phyloP scores from a whole-genome alignment of 1,140 invertebrate genomes.

The Bombus affinis region DNA sequence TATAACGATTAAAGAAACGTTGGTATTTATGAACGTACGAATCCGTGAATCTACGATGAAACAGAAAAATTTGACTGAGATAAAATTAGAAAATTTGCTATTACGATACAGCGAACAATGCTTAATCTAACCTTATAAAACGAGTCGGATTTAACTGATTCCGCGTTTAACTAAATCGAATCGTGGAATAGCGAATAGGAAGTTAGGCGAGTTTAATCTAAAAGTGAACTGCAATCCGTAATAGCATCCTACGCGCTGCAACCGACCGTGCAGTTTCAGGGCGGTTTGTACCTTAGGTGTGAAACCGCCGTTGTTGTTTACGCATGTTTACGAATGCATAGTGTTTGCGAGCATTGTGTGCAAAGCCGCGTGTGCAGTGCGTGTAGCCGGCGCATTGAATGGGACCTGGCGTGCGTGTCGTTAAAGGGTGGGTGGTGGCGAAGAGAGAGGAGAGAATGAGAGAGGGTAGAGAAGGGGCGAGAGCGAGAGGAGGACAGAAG shows the following conservation, averaged over 20 bases:
- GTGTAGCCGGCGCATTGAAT: slow-evolving; percentile 76
- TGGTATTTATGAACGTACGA: too few relatives aligned
- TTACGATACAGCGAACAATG: neutral
- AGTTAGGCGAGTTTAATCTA: neutral
- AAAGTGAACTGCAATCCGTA: slow-evolving; percentile 8
- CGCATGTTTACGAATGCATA: slow-evolving; percentile 82
- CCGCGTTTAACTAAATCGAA: neutral
- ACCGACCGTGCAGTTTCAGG: slow-evolving; percentile 29
- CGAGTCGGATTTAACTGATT: neutral
- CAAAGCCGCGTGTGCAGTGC: slow-evolving; percentile 72
- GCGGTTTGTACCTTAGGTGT: slow-evolving; percentile 73
- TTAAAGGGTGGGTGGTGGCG: slow-evolving; percentile 43
- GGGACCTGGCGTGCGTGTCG: slow-evolving; percentile 75
- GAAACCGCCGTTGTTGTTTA: slow-evolving; percentile 80
- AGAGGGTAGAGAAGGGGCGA: neutral
- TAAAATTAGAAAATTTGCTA: neutral
- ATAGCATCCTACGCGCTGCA: neutral
- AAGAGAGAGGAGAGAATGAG: slow-evolving; percentile 29
- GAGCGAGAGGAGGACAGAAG: slow-evolving; percentile 34
- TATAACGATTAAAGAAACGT: too few relatives aligned
- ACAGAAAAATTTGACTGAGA: neutral
- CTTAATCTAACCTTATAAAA: neutral
- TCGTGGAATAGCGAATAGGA: neutral
- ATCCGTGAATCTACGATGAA: neutral
- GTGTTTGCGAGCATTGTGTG: slow-evolving; percentile 81